These are phyloP conservation scores for Agrotis ipsilon DNA, from an alignment of 2,888 invertebrate species.

Conservation along the genomic window DNA sequence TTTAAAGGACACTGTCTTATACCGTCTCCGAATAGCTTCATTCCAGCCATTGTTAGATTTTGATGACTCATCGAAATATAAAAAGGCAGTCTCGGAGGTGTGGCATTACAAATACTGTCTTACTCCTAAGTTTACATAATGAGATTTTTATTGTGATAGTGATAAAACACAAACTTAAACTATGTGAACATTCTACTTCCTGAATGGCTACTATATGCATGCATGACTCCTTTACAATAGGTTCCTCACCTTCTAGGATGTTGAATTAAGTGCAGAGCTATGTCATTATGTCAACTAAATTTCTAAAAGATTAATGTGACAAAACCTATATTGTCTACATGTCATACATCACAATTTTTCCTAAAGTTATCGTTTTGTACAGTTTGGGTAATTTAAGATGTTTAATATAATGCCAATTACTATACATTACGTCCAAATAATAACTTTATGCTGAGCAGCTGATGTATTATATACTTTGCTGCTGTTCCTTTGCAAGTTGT, in stretches of 20 bases:
- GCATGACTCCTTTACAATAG: constrained; percentile 83
- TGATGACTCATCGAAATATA: constrained; percentile 87
- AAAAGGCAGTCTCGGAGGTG: constrained; percentile 91
- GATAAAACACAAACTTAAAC: constrained; percentile 89
- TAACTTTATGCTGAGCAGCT: constrained; percentile 75
- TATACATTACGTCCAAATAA: constrained; percentile 73
- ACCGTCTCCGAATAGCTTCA: constrained; percentile 78
- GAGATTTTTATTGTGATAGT: constrained; percentile 90
- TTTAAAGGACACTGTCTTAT: constrained; percentile 80
- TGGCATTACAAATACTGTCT: constrained; percentile 90
- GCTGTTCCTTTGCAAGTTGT: constrained; percentile 73
- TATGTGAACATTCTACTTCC: constrained; percentile 87
- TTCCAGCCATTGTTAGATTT: constrained; percentile 86
- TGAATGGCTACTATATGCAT: constrained; percentile 87
- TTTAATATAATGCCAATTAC: constrained; percentile 82
- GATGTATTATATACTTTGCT: constrained; percentile 87
- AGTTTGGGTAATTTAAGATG: constrained; percentile 84
- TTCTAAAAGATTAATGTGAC: constrained; percentile 89
- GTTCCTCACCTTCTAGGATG: constrained; percentile 84
- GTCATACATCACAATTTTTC: constrained; percentile 92
- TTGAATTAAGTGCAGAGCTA: constrained; percentile 86
- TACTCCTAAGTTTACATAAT: constrained; percentile 89
- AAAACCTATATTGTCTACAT: constrained; percentile 91
- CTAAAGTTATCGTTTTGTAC: constrained; percentile 92
- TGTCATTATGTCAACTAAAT: constrained; percentile 84